Evolutionary conservation across 2,113 vertebrate genomes (phyloP).

Genomic region (Panthera tigris): DNA sequence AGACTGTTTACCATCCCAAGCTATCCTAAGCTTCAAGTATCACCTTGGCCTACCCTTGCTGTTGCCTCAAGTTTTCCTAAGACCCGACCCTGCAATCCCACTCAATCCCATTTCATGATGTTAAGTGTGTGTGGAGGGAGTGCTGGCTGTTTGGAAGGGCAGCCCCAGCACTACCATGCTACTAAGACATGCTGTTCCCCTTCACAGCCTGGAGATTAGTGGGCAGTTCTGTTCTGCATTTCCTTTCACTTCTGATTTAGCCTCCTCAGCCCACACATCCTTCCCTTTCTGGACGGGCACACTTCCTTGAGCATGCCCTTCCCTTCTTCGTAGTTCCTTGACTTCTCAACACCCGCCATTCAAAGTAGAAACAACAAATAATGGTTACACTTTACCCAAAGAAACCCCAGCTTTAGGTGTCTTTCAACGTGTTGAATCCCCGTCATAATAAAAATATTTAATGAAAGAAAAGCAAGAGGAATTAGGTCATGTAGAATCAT

Average conservation of each 20-base stretch:
- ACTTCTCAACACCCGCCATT: not conserved
- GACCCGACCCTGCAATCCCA: too few relatives aligned
- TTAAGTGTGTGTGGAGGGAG: not conserved
- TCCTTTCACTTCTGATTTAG: not conserved
- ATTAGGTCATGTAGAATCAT: not conserved
- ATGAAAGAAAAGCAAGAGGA: not conserved
- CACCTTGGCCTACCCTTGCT: not conserved
- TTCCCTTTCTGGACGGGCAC: not conserved
- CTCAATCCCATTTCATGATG: not conserved
- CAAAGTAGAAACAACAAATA: not conserved
- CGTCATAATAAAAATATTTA: slow-evolving; percentile 2
- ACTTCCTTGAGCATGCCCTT: not conserved
- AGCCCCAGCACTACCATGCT: not conserved
- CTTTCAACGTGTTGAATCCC: not conserved
- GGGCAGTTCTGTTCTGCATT: not conserved
- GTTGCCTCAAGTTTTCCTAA: not conserved
- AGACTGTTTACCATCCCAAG: not conserved
- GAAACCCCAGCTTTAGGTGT: not conserved
- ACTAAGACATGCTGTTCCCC: not conserved
- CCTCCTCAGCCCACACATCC: not conserved
- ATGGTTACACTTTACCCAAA: not conserved
- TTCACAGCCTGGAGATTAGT: not conserved
- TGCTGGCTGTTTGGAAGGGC: not conserved
- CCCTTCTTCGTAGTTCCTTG: not conserved
- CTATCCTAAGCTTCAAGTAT: not conserved